Percentiles rank a stretch among this genome's conserved stretches.
Evolutionary conservation across 1,140 invertebrate species (phyloP).

Genomic region (Calliopsis andreniformis): DNA sequence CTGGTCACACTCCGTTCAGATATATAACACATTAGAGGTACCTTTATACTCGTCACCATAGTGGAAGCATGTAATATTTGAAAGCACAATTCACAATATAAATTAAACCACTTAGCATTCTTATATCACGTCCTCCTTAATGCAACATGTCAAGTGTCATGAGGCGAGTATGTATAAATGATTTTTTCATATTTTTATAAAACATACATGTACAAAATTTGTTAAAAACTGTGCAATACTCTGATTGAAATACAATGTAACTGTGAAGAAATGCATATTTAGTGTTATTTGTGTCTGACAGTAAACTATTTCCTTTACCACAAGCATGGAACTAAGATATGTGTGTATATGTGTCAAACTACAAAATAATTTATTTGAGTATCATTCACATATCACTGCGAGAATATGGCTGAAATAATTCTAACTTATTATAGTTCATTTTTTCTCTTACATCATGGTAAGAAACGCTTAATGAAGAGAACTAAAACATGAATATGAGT

Average conservation of each 20-base stretch:
- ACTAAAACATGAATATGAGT: too few relatives aligned
- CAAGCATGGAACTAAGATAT: too few relatives aligned
- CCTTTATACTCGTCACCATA: slow-evolving; percentile 21
- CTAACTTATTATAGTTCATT: background rate
- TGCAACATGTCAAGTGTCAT: background rate
- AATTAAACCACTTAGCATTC: background rate
- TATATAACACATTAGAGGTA: slow-evolving; percentile 3
- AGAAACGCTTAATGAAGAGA: too few relatives aligned
- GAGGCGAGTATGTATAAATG: background rate
- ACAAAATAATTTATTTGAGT: too few relatives aligned
- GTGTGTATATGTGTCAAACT: too few relatives aligned
- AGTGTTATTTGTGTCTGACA: background rate
- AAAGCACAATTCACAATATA: slow-evolving; percentile 3
- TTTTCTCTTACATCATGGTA: too few relatives aligned
- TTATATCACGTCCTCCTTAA: background rate
- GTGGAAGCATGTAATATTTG: slow-evolving; percentile 23
- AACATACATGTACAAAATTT: slow-evolving; percentile 20
- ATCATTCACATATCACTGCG: too few relatives aligned
- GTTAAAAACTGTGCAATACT: background rate
- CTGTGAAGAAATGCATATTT: background rate
- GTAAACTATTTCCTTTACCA: background rate
- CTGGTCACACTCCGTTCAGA: slow-evolving; percentile 5
- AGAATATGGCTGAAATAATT: background rate
- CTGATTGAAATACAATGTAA: slow-evolving; percentile 12
- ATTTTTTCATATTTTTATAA: background rate